phyloP scores from a whole-genome alignment of 2,797 vertebrate species.

The Dallia pectoralis region DNA sequence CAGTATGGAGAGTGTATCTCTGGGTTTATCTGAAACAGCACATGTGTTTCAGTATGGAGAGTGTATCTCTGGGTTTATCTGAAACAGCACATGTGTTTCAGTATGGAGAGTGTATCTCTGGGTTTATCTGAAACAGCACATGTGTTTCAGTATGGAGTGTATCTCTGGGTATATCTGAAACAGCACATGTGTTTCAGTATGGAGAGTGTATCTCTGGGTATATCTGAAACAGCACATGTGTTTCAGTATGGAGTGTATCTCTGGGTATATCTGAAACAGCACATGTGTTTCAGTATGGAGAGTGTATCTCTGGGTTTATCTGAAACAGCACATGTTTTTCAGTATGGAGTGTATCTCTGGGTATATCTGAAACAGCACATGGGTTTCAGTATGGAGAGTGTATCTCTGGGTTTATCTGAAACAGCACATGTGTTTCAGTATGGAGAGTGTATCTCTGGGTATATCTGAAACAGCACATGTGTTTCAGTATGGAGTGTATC shows the following conservation, averaged over 20 bases:
- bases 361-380: slow-evolving; percentile 65
- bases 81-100: slow-evolving; percentile 64
- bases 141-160: slow-evolving; percentile 56
- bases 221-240: slow-evolving; percentile 69
- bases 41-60: slow-evolving; percentile 54
- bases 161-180: slow-evolving; percentile 65
- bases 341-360: slow-evolving; percentile 57
- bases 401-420: slow-evolving; percentile 66
- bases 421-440: slow-evolving; percentile 61
- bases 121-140: slow-evolving; percentile 65
- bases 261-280: slow-evolving; percentile 61
- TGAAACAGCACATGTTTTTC: slow-evolving; percentile 66
- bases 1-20: slow-evolving; percentile 56
- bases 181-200: slow-evolving; percentile 59
- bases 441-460: slow-evolving; percentile 57
- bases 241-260: slow-evolving; percentile 57
- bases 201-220: slow-evolving; percentile 57
- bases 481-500: slow-evolving; percentile 58
- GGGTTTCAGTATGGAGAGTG: slow-evolving; percentile 49
- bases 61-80: slow-evolving; percentile 64
- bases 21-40: slow-evolving; percentile 61
- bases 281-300: slow-evolving; percentile 54
- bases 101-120: slow-evolving; percentile 57
- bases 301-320: slow-evolving; percentile 63
- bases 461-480: slow-evolving; percentile 68